A percentile compares a stretch with the other conserved stretches of the same genome.
Evolutionary conservation across 2,797 vertebrate species (phyloP).

Genomic region (Heteromormyrus szaboi): DNA sequence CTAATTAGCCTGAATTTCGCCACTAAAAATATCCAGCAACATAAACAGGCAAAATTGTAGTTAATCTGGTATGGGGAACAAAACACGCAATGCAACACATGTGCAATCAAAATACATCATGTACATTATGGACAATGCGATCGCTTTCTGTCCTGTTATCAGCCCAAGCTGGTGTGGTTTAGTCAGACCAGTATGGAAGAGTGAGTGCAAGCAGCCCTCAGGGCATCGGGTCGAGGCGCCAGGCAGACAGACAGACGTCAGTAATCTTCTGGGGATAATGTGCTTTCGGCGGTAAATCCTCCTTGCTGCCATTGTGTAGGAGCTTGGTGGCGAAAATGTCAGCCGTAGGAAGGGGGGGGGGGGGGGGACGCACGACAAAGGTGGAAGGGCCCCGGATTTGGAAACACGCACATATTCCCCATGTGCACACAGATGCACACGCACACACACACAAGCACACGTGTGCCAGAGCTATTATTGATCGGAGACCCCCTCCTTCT

Average conservation of each 20-base stretch:
- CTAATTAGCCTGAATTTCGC: neutral
- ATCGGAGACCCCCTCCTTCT: neutral
- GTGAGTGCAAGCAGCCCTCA: neutral
- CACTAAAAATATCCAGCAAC: neutral
- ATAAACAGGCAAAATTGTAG: neutral
- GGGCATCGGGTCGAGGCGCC: neutral
- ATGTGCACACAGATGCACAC: neutral
- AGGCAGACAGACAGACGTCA: conserved; percentile 49
- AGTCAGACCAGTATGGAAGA: neutral
- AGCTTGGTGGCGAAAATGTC: conserved; percentile 48
- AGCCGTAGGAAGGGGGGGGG: conserved; percentile 32
- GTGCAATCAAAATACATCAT: neutral
- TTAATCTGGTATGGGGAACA: neutral
- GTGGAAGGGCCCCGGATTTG: neutral
- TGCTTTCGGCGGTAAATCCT: conserved; percentile 60
- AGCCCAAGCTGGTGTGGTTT: neutral
- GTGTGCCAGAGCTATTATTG: conserved; percentile 2
- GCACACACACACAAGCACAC: neutral
- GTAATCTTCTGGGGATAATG: conserved; percentile 61
- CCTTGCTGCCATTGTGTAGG: conserved; percentile 58
- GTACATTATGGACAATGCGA: neutral
- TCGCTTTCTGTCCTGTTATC: neutral
- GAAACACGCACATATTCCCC: conserved; percentile 10
- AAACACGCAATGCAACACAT: neutral
- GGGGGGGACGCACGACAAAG: neutral